Conservation (phyloP, 2,888 invertebrate genomes). For the Ornithoptera alexandrae region DNA sequence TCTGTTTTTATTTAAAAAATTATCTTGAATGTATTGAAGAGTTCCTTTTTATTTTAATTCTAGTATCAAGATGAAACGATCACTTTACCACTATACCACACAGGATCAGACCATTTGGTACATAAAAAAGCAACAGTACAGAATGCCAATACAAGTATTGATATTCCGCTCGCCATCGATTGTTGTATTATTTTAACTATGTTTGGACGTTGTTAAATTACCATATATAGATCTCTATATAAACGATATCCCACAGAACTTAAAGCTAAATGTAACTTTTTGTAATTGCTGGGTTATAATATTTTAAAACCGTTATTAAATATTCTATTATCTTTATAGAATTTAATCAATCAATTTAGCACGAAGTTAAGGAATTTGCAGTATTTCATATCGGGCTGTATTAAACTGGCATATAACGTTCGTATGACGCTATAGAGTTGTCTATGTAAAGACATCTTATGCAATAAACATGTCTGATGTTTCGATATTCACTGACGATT, state of each 20-base stretch:
- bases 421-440: not conserved
- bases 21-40: too few relatives aligned
- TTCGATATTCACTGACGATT: not conserved
- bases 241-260: not conserved
- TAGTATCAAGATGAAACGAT: too few relatives aligned
- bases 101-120: not conserved
- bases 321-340: not conserved
- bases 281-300: not conserved
- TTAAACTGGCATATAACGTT: not conserved
- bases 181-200: not conserved
- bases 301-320: not conserved
- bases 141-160: not conserved
- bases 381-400: constrained; percentile 12
- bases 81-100: too few relatives aligned
- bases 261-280: not conserved
- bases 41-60: too few relatives aligned
- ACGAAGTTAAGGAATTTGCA: constrained; percentile 6
- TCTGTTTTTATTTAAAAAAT: too few relatives aligned
- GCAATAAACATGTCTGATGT: not conserved
- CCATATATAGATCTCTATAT: not conserved
- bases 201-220: not conserved
- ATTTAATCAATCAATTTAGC: constrained; percentile 3
- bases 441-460: not conserved
- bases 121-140: not conserved
- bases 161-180: not conserved